Base-by-base conservation (phyloP, 2,888 invertebrate species). In the Heliconius cydno region DNA sequence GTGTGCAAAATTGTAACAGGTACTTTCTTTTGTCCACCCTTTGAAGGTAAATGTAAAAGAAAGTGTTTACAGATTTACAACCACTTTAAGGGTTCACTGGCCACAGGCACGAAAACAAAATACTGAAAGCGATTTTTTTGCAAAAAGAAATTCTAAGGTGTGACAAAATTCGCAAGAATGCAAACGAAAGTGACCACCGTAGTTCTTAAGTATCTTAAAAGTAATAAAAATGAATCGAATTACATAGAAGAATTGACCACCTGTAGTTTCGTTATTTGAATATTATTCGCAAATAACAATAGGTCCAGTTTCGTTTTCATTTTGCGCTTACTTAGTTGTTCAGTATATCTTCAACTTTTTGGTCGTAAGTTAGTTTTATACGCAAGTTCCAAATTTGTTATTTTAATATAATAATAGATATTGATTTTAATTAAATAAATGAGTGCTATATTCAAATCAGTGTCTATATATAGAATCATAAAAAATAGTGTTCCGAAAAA, bases 1-100 rank as follows among this genome's bases (percentile, higher is more conserved):
- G 65, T 82, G 80, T 90, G 88, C 88, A 88, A 90, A 92, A 92
- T 92, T 82, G 88, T 86, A 90, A 90, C 92, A 94, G 92, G 93
- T 93, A 92, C 89, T 89, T 91, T 88, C 87, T 77, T 76, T 76
- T 74, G 66, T 65, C 19, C 52, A 87, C 85, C 83, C 84, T 85
- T 85, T 85, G 80, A 81, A 78, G 74, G 65, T 73, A 25, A 82
- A 85, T 84, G 86, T 82, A 85, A 91, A 89, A 89, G 91, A 92
- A 91, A 92, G 91, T 91, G 88, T 90, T 92, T 89, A 88, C 89
- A 89, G 90, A 92, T 93, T 93, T 93, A 94, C 89, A 89, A 90
- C 90, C 91, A 84, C 88, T 87, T 89, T 87, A 86, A 88, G 87
- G 85, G 85, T 85, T 85, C 80, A 86, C 85, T 84, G 84, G 88